Evolutionary conservation across 2,888 invertebrate genomes (phyloP), one percentile per base, ranked within the genome.

Genomic region (Hipparchia sbordonii): DNA sequence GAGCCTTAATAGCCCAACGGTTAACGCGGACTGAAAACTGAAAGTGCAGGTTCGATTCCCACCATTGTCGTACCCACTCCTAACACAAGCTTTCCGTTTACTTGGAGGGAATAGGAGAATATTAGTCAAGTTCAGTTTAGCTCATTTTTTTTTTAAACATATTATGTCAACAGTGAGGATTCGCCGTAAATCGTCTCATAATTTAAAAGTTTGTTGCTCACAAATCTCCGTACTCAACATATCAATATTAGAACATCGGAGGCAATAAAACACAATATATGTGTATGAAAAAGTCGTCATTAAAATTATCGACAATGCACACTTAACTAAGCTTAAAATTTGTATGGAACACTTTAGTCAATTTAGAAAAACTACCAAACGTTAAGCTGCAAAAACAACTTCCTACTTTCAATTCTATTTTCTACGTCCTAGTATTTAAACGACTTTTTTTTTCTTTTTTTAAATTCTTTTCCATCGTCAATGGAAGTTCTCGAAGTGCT

Each of bases 401-500:
- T 67, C 75, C 74, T 79, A 75, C 70, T 77, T 70, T 73, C 65
- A 74, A 74, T 61, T 74, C 62, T 75, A 57, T 70, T 62, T 68
- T 74, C 72, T 61, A 33, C 70, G 71, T 63, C 65, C 67, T 73
- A 63, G 51, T 52, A 68, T 57, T 57, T 8, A 66, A 66, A 52
- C 13, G 23, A 66, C 8, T 48, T 67, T 70, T n/a, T 8, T 61
- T 67, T 62, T 59, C 61, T 54, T 66, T 56, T 67, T 51, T 46
- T 46, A 0, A 7, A 68, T 65, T 76, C 39, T 68, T 82, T 87
- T 87, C 87, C 89, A 88, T 85, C 78, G 74, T 79, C 77, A 80
- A 86, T 89, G 88, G 85, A 91, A 90, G 86, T 90, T 92, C 92
- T 92, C 91, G 89, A 93, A 93, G 93, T 93, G 93, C 93, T 93